Evolutionary conservation across 2,113 vertebrate species (phyloP).

Genomic region (Brachyhypopomus occidentalis): DNA sequence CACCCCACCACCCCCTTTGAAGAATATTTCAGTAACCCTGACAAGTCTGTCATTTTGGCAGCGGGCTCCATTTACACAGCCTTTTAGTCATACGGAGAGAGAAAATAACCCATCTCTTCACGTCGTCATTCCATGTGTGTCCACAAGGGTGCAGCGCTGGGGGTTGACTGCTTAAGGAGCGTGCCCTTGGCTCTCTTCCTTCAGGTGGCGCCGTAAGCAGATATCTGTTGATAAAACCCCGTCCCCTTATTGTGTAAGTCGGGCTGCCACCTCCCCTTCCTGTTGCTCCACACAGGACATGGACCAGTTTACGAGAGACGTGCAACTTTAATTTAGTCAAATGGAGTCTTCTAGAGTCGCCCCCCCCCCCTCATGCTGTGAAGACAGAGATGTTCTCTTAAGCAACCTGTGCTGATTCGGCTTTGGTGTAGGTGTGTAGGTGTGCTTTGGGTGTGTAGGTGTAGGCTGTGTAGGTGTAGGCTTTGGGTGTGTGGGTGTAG

Average conservation of each 20-base stretch:
- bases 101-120: neutral
- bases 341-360: neutral
- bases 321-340: neutral
- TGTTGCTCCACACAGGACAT: too few relatives aligned
- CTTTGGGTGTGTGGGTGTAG: too few relatives aligned
- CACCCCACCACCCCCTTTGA: constrained; percentile 23
- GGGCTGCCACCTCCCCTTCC: too few relatives aligned
- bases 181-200: constrained; percentile 34
- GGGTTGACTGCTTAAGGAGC: neutral
- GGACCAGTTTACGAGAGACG: neutral
- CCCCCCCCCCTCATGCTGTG: neutral
- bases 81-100: constrained; percentile 24
- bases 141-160: constrained; percentile 50
- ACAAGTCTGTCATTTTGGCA: constrained; percentile 27
- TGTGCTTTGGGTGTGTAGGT: neutral
- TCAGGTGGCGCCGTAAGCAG: neutral
- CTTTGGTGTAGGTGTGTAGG: neutral
- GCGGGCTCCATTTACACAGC: neutral
- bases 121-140: neutral
- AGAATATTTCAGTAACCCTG: constrained; percentile 27
- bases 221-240: constrained; percentile 7
- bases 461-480: too few relatives aligned
- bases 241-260: neutral
- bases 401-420: neutral
- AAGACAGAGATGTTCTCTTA: neutral